These are phyloP conservation scores for Cyclophora albipunctata DNA, from an alignment of 2,888 invertebrate genomes.

Conservation along the genomic window DNA sequence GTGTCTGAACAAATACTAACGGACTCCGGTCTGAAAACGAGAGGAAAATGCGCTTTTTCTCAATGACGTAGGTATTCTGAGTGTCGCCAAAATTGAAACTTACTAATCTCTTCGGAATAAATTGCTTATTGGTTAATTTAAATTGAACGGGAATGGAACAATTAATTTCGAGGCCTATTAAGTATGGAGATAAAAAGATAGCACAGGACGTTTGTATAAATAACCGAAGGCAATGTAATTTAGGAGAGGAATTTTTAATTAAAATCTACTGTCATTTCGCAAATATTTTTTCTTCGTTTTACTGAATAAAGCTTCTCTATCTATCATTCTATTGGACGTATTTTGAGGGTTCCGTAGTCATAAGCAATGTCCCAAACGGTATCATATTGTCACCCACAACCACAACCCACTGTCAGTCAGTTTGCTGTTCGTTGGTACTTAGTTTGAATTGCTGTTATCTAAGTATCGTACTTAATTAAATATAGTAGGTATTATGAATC, in stretches of 20 bases:
- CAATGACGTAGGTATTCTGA: background rate
- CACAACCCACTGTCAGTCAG: too few relatives aligned
- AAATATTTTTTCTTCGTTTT: too few relatives aligned
- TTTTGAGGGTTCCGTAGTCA: too few relatives aligned
- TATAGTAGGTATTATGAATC: too few relatives aligned
- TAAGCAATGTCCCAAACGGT: too few relatives aligned
- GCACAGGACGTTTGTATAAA: background rate
- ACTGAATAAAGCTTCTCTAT: too few relatives aligned
- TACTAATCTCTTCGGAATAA: constrained; percentile 1
- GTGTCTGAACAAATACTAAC: constrained; percentile 38
- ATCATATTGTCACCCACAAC: too few relatives aligned
- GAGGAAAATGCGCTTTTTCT: constrained; percentile 3
- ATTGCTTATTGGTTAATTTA: background rate
- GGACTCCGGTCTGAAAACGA: constrained; percentile 11
- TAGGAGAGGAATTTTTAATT: background rate
- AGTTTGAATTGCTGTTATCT: too few relatives aligned
- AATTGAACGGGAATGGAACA: background rate
- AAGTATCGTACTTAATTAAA: too few relatives aligned
- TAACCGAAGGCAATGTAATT: background rate
- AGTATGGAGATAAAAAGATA: background rate
- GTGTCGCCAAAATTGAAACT: background rate
- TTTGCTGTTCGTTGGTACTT: too few relatives aligned
- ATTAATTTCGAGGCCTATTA: background rate
- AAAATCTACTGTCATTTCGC: background rate
- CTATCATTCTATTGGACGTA: too few relatives aligned